These are phyloP conservation scores for Carlito syrichta DNA, from an alignment of 2,113 vertebrate species.

Conservation along the genomic window DNA sequence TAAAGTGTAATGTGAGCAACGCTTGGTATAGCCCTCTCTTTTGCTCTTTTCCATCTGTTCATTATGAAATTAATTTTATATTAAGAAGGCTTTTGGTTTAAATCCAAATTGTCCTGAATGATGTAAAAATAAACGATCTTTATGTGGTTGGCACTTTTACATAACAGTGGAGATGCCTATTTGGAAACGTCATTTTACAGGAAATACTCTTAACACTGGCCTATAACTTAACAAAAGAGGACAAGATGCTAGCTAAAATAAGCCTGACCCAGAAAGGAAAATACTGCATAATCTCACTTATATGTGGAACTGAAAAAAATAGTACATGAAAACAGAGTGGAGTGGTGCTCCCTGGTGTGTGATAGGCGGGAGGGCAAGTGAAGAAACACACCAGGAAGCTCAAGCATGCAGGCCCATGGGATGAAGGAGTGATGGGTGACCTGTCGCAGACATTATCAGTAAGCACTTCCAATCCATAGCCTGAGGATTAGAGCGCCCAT, in stretches of 20 bases:
- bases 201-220: neutral
- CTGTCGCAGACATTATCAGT: too few species aligned
- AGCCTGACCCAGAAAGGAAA: neutral
- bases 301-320: neutral
- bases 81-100: neutral
- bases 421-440: too few species aligned
- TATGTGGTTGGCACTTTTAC: neutral
- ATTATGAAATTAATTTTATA: neutral
- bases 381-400: too few species aligned
- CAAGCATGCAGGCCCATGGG: neutral
- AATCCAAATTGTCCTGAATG: neutral
- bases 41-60: neutral
- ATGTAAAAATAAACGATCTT: neutral
- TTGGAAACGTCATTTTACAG: neutral
- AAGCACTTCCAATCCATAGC: too few species aligned
- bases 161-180: neutral
- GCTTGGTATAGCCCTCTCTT: neutral
- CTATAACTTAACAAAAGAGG: neutral
- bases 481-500: too few species aligned
- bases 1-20: neutral
- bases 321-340: too few species aligned
- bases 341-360: too few species aligned
- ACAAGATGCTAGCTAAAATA: neutral
- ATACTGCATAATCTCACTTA: neutral
- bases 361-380: too few species aligned